Percentiles rank a stretch among this genome's conserved stretches.
Evolutionary conservation across 2,888 invertebrate species (phyloP).

Genomic region (Pyrrhosoma nymphula): DNA sequence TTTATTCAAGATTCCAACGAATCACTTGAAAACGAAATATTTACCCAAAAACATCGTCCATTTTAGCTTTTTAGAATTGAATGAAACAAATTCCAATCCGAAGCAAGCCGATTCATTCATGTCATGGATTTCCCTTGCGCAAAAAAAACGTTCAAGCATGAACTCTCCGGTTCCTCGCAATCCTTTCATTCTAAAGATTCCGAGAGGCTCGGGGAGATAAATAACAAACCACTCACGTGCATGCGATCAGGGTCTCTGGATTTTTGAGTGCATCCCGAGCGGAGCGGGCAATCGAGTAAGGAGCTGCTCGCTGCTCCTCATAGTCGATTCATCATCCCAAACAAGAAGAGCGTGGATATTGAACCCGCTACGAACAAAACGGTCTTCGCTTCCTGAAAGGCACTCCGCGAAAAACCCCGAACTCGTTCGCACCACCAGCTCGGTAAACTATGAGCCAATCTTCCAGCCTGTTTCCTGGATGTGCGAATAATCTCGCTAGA

Average conservation of each 20-base stretch:
- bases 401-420: constrained; percentile 3
- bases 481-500: constrained; percentile 29
- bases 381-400: background rate
- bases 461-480: constrained; percentile 38
- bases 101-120: background rate
- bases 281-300: background rate
- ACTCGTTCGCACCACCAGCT: constrained; percentile 49
- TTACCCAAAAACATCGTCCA: too few species aligned
- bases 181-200: constrained; percentile 24
- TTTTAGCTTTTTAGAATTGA: background rate
- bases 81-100: background rate
- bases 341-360: constrained; percentile 6
- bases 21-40: too few species aligned
- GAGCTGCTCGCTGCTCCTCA: background rate
- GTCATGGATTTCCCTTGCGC: background rate
- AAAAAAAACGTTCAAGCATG: background rate
- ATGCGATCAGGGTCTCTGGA: background rate
- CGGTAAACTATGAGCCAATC: constrained; percentile 30
- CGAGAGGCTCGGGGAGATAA: background rate
- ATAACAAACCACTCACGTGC: background rate
- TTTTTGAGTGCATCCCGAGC: constrained; percentile 29
- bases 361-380: constrained; percentile 1
- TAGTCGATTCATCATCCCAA: background rate
- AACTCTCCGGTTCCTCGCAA: background rate
- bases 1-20: too few species aligned